Evolutionary conservation across 2,888 invertebrate genomes (phyloP), one percentile per base, ranked within the genome.

Genomic region (Aporophyla nigra): DNA sequence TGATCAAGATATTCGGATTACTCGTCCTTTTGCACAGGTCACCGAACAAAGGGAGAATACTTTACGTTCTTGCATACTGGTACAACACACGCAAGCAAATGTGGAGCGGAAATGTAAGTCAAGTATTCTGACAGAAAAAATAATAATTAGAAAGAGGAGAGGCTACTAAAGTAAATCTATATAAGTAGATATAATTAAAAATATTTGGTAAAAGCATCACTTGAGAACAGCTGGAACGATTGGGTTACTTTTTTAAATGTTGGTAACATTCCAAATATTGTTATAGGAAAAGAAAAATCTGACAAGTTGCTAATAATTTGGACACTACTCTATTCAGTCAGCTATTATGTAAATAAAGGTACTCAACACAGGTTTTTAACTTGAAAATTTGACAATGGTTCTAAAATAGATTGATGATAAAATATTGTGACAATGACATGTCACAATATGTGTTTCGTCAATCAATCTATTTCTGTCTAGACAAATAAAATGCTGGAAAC

Each of bases 1-100:
- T 72, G 66, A 72, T 72, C 69, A 72, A 85, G 77, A 85, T 82
- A 67, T 40, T 33, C 67, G 19, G 33, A 58, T 58, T 33, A 65
- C 81, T 70, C 72, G 83, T 82, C 86, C 77, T 68, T 83, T 68
- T 61, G 59, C 40, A 82, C 72, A 82, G 83, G 76, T 85, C 86
- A 82, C 40, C 46, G 77, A 63, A 70, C 77, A 83, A 85, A 83
- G 51, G 83, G 53, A 51, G 67, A 83, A 85, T 83, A 70, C 65
- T 73, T 59, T 27, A 67, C 73, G 70, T 82, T 76, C 86, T 68
- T 82, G 72, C 56, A 85, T 69, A 71, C 63, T 68, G 61, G 56
- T 56, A 82, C 58, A 66, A 66, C 76, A 70, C n/a, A 56, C 43
- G 53, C 21, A 58, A 58, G 27, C 46, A 61, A 67, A 62, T 53